Evolutionary conservation across 2,888 invertebrate species (phyloP).

Genomic region (Amiota minor): DNA sequence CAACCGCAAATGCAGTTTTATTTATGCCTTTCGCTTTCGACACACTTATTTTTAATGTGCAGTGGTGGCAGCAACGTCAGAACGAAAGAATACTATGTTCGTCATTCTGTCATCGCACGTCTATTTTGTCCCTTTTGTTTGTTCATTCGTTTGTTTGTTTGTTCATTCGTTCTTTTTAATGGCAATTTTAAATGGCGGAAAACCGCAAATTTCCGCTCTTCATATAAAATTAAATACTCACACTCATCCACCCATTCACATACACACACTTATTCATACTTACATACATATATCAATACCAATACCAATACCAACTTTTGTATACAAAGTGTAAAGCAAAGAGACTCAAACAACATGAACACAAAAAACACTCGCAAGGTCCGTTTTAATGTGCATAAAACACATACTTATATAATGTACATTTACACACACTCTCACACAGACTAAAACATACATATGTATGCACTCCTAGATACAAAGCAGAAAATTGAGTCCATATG

Average conservation of each 20-base stretch:
- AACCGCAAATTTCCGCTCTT: conserved; percentile 64
- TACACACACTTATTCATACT: conserved; percentile 35
- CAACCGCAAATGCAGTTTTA: background rate
- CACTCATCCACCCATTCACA: conserved; percentile 42
- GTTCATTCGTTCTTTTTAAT: conserved; percentile 49
- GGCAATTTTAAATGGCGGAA: conserved; percentile 63
- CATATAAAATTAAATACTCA: conserved; percentile 62
- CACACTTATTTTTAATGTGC: conserved; percentile 10
- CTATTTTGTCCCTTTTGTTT: no score
- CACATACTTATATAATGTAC: no score
- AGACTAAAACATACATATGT: conserved; percentile 17
- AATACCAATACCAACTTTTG: no score
- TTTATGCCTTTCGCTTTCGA: conserved; percentile 17
- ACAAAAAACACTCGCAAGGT: conserved; percentile 27
- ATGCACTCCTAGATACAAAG: conserved; percentile 32
- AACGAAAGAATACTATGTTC: no score
- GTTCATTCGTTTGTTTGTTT: no score
- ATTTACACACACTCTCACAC: background rate
- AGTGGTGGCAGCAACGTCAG: no score
- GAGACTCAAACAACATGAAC: conserved; percentile 3
- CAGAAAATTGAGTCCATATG: conserved; percentile 20
- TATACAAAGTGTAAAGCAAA: conserved; percentile 37
- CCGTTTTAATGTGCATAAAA: conserved; percentile 13
- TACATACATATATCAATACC: conserved; percentile 17
- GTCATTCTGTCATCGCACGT: no score